Base-by-base conservation (phyloP, 2,797 vertebrate species). In the Scolopax rusticola region DNA sequence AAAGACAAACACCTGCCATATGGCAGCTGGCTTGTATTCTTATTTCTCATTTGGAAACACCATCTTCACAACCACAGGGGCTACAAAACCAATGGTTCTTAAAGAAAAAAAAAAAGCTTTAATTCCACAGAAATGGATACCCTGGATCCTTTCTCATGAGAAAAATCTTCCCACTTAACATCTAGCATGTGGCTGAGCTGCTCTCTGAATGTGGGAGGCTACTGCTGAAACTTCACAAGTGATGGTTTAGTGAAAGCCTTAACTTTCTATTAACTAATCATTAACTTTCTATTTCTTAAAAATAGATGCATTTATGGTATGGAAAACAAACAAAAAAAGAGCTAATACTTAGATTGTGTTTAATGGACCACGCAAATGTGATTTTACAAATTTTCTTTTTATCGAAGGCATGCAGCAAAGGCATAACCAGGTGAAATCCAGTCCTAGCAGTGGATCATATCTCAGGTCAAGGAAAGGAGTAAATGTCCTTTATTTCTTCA, bases 171-270 rank as follows among this genome's bases (percentile, higher is more conserved):
- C 94, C 95, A 95, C 90, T 94, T 91, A 81, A 81, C 60, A 94
- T 67, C 84, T 93, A 69, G 85, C 48, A 93, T 89, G 45, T 65
- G 71, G 80, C 60, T 93, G 85, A 90, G 61, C n/a, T 84, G 60
- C 97, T 97, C 90, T 76, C 3, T 74, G 38, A 75, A 92, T 69
- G 88, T 96, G 80, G 96, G 96, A 94, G 87, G 95, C 73, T 95
- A 86, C 70, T 23, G 61, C 56, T 95, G 76, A 93, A 94, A 59
- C 53, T 38, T 59, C 41, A 71, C 8, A 56, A 95, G 67, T 74
- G 78, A 95, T 4, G 24, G 84, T 79, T 95, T 94, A 92, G 95
- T 91, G 80, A 93, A 95, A 95, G 59, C 69, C 51, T 50, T 92
- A 96, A 68, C 56, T 93, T 94, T 57, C 43, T 69, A 43, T 54